Evolutionary conservation across 2,888 invertebrate genomes (phyloP), one percentile per base, ranked within the genome.

Genomic region (Clitarchus hookeri): DNA sequence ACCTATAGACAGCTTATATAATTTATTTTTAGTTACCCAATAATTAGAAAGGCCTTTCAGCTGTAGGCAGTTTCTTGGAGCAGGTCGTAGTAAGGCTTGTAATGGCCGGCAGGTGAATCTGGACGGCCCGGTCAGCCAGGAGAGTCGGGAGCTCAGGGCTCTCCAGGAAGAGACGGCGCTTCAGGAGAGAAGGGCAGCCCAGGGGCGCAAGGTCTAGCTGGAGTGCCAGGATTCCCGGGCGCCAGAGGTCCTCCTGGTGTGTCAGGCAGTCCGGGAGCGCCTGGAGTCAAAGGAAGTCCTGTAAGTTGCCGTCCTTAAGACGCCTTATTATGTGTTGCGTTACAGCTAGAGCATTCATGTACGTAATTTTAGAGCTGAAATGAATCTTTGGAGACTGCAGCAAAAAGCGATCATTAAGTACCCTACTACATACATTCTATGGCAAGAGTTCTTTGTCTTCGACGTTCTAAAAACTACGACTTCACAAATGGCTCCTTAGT

Each of bases 141-240:
- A 53, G 96, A 96, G 90, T 93, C 94, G 6, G 97, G 97, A 4
- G 93, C 95, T 0, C 93, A 94, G 27, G 97, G 97, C 0, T 92
- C 94, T 23, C 92, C 95, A n/a, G 97, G 97, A 19, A 95, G 95
- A 91, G 97, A 97, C 90, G 97, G 97, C 6, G 91, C 92, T n/a
- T 93, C 94, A 0, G 97, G 97, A 77, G 97, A 97, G 89, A 97
- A 97, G 90, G 97, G 97, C 44, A 94, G 94, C 77, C 92, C 94
- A 82, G 98, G 98, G 25, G 93, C 95, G 86, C 91, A 93, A 19
- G 97, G 97, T n/a, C 91, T 94, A 0, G 91, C 94, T 8, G 97
- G 97, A 0, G 94, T 95, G 2, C 96, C 96, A 90, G 98, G 97
- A 6, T 97, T 97, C 90, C 96, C 96, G 0, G 97, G 97, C 27